Evolutionary conservation across 1,140 invertebrate genomes (phyloP).

Genomic region (Orchestia grillus): DNA sequence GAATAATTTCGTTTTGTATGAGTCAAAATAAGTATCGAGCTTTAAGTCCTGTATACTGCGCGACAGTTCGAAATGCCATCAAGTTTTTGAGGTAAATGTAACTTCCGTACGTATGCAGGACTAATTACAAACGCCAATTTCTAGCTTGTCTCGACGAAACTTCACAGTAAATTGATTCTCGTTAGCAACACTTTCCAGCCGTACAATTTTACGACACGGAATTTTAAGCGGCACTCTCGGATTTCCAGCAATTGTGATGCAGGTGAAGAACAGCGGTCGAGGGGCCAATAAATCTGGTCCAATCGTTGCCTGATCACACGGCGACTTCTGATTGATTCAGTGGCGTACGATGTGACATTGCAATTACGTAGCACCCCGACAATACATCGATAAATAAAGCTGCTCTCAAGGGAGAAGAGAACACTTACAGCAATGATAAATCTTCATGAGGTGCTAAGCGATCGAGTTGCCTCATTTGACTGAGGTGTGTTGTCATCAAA

Average conservation of each 20-base stretch:
- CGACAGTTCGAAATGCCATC: too few relatives aligned
- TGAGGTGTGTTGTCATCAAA: not conserved
- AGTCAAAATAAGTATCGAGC: too few relatives aligned
- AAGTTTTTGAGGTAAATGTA: too few relatives aligned
- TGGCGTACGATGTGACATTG: not conserved
- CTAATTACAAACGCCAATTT: not conserved
- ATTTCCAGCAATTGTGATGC: not conserved
- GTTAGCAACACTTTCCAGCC: not conserved
- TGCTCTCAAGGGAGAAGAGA: not conserved
- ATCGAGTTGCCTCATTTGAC: not conserved
- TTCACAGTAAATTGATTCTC: too few relatives aligned
- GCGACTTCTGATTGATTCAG: slow-evolving; percentile 15
- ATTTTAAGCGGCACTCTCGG: not conserved
- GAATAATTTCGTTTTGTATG: too few relatives aligned
- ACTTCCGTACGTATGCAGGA: not conserved
- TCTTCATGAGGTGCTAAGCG: not conserved
- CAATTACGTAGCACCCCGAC: not conserved
- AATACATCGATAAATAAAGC: not conserved
- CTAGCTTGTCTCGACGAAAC: not conserved
- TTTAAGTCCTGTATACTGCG: too few relatives aligned
- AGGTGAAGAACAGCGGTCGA: not conserved
- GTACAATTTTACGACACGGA: not conserved
- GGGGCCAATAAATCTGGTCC: not conserved
- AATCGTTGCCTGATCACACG: slow-evolving; percentile 14
- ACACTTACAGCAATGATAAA: not conserved